Evolutionary conservation across 2,888 invertebrate species (phyloP), one percentile per base, ranked within the genome.

Genomic region (Geophilus truncorum): DNA sequence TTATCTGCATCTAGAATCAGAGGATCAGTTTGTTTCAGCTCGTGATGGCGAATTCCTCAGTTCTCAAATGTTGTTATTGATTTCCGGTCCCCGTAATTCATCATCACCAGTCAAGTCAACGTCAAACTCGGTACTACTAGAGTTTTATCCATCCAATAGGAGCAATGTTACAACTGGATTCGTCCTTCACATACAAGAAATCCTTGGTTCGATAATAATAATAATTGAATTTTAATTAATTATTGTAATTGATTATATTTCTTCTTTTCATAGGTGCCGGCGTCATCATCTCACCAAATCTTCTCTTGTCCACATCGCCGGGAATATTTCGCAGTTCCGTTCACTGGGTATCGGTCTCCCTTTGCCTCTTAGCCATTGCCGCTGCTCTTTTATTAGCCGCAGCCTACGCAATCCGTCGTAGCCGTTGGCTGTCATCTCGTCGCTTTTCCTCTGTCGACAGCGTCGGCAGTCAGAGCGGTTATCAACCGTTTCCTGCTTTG

Each of bases 401-500:
- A 21, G 12, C 40, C 40, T 45, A 78, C 45, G 23, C 21, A n/a
- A 21, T 78, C 21, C 78, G 78, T 23, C 78, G 45, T 2, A 30
- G 30, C 12, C 25, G 30, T 2, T 77, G 77, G 77, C 18, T 30
- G 10, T 12, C 40, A 30, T 4, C 12, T 15, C 30, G 25, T 15
- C 77, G 32, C 3, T 70, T 12, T 10, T 4, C 40, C 12, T 70
- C 70, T 9, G 34, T 15, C 32, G 78, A 28, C 9, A 78, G 78
- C 40, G 45, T 40, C 21, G 23, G 21, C 40, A 45, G 45, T 32
- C 80, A 80, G 7, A 45, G 21, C n/a, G 77, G 36, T 9, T 80
- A 80, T 21, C 80, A 80, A 32, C 80, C 36, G 23, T 80, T 77
- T 77, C 81, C 78, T 15, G 76, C 80, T 6, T 75, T 80, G 30